Evolutionary conservation across 2,797 vertebrate genomes (phyloP), one percentile per base, ranked within the genome.

Genomic region (Paedocypris micromegethes): DNA sequence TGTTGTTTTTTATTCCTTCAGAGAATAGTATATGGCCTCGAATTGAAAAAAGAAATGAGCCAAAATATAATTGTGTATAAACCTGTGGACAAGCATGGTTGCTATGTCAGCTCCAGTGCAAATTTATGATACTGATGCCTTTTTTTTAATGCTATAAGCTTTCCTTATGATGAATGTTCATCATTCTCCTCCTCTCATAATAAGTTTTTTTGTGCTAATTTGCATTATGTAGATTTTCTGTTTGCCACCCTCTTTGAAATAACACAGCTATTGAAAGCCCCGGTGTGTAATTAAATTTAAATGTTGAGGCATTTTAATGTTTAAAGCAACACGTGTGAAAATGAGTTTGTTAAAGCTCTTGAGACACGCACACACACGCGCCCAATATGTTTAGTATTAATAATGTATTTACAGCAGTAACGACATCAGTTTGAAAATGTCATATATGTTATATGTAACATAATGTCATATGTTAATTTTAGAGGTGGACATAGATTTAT

Each of bases 281-380:
- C 57, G 64, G 47, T 57, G 68, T 52, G 54, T 52, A 64, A 64
- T 70, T 70, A 64, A 9, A 64, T 70, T 47, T 57, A 58, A 51
- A 70, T 70, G 49, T 43, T 48, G 8, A 58, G 41, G 7, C 40
- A 51, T 8, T 63, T 44, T 44, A 70, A 52, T 51, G 47, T 6
- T 40, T 56, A 6, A 63, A 55, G 23, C 6, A 0, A 23, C 48
- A 1, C n/a, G 47, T 2, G 38, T 23, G 23, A 23, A 23, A 56
- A 48, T 8, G 6, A n/a, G 23, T 23, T 23, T 54, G 51, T 6
- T 45, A 6, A 55, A 55, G 37, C 5, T 53, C 8, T 9, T 42
- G 23, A 23, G 23, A 23, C 23, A 23, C 23, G 23, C 23, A 23
- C 23, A 23, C 23, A 23, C 23, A 23, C 23, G 23, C 23, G 23